Percentiles rank a stretch among this genome's conserved stretches.
phyloP scores from a whole-genome alignment of 2,888 invertebrate species.

The Caenorhabditis panamensis region DNA sequence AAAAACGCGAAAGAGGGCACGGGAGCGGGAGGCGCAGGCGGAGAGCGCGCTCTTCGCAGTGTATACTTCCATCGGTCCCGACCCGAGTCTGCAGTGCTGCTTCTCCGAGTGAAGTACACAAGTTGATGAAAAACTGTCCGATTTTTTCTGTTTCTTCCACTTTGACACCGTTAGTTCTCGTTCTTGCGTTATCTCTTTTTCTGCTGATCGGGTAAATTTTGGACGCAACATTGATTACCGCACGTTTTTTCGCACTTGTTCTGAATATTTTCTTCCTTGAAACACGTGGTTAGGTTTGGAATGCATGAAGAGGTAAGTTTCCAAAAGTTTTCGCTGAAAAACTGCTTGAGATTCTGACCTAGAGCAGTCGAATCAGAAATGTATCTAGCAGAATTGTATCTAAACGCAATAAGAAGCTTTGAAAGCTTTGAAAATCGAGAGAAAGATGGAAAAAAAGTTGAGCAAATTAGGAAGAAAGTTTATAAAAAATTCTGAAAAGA shows the following conservation, averaged over 20 bases:
- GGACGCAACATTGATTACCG: conserved; percentile 39
- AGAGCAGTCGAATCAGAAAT: not conserved
- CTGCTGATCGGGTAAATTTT: conserved; percentile 33
- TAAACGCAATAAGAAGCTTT: too few species aligned
- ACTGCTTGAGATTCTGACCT: too few species aligned
- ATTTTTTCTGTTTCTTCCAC: conserved; percentile 10
- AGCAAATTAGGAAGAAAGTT: not conserved
- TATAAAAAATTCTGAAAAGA: not conserved
- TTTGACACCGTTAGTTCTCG: not conserved
- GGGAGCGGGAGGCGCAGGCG: conserved; percentile 28
- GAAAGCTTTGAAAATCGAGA: too few species aligned
- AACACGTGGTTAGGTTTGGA: conserved; percentile 19
- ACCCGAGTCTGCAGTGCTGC: too few species aligned
- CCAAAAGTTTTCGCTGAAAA: not conserved
- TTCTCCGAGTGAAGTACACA: conserved; percentile 58
- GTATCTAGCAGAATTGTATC: not conserved
- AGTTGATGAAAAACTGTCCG: conserved; percentile 8
- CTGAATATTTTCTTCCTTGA: conserved; percentile 9
- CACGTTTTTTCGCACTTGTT: conserved; percentile 27
- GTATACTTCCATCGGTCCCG: conserved; percentile 9
- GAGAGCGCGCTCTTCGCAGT: conserved; percentile 11
- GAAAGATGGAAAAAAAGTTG: too few species aligned
- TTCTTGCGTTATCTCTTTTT: conserved; percentile 18
- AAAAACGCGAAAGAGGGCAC: not conserved
- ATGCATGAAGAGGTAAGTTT: not conserved